phyloP scores from a whole-genome alignment of 2,888 invertebrate species.

The Dicyrtomina minuta region DNA sequence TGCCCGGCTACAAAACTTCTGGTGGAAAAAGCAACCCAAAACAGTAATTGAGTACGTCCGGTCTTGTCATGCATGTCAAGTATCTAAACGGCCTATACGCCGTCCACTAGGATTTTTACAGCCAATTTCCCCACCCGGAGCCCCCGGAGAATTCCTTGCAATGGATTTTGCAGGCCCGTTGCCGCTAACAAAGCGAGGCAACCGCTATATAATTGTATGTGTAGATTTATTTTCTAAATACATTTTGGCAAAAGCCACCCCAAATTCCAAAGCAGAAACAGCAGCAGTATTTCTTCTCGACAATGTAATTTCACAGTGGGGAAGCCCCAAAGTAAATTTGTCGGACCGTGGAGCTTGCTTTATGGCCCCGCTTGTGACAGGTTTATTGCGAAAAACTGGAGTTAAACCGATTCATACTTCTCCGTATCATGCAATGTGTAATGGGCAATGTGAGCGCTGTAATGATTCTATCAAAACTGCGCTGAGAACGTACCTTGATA shows the following conservation, averaged over 20 bases:
- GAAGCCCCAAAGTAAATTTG: not conserved
- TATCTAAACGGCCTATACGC: not conserved
- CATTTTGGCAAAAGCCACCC: not conserved
- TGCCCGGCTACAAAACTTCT: not conserved
- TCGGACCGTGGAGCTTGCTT: conserved; percentile 9
- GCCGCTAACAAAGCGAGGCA: not conserved
- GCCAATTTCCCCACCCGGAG: not conserved
- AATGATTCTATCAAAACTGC: not conserved
- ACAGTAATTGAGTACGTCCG: not conserved
- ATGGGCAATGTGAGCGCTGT: not conserved
- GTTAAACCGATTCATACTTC: not conserved
- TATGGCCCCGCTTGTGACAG: not conserved
- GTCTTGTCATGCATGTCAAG: conserved; percentile 2
- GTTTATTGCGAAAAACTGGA: not conserved
- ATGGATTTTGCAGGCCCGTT: conserved; percentile 19
- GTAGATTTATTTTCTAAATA: conserved; percentile 17
- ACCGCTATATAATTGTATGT: conserved; percentile 9
- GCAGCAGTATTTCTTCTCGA: conserved; percentile 13
- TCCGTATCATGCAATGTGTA: not conserved
- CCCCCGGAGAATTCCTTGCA: not conserved
- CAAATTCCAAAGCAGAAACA: not conserved
- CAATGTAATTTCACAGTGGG: not conserved
- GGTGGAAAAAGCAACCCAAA: not conserved
- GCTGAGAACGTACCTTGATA: not conserved
- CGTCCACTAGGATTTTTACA: not conserved